These are phyloP conservation scores for Xiphorhynchus elegans DNA, from an alignment of 2,113 vertebrate genomes.

Conservation along the genomic window DNA sequence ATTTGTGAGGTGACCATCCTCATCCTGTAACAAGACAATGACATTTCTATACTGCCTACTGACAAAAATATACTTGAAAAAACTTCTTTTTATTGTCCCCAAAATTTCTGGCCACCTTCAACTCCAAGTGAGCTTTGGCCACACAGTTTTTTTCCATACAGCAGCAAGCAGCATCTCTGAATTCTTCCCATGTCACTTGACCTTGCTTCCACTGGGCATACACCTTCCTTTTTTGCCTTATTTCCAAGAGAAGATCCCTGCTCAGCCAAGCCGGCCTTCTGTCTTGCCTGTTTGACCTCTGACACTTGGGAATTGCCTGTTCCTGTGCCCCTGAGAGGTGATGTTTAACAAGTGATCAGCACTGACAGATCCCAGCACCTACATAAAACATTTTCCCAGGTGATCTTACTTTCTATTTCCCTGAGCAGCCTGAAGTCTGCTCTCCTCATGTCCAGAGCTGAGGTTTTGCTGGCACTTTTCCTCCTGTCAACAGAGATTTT, in stretches of 20 bases:
- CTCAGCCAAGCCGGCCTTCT: background rate
- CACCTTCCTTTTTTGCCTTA: background rate
- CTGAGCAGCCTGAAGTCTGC: background rate
- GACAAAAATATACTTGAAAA: background rate
- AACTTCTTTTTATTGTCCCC: background rate
- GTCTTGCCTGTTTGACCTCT: background rate
- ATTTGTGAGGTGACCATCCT: background rate
- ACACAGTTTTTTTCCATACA: background rate
- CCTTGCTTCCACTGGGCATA: background rate
- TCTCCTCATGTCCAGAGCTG: background rate
- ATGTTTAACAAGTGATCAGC: background rate
- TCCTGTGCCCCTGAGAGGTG: background rate
- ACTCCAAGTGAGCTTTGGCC: background rate
- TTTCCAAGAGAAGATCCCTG: background rate
- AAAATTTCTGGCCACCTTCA: background rate
- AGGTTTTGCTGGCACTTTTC: background rate
- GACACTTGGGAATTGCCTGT: background rate
- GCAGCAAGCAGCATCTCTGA: background rate
- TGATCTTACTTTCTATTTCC: background rate
- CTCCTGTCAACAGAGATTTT: background rate
- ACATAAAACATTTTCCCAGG: background rate
- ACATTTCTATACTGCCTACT: background rate
- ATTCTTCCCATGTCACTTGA: background rate
- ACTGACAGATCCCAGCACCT: background rate
- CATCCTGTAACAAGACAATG: background rate